Evolutionary conservation across 2,113 vertebrate genomes (phyloP), one percentile per base, ranked within the genome.

Genomic region (Maylandia zebra): DNA sequence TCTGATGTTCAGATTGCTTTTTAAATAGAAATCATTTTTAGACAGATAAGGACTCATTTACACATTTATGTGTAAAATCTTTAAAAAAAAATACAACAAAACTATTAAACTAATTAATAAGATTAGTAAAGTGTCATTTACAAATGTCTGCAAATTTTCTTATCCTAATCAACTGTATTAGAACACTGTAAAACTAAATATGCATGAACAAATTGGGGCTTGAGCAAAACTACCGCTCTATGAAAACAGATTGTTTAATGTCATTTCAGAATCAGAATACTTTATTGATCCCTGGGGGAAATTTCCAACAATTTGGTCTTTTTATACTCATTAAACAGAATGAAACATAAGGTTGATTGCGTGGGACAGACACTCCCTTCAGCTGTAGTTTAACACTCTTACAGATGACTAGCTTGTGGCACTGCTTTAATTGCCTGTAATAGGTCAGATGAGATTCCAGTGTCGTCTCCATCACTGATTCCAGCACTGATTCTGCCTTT

Each of bases 401-500:
- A 52, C 10, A 61, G 4, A 41, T 61, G 9, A 52, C 30, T 69
- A 38, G n/a, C 13, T 48, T 83, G 38, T 52, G 41, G 19, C 24
- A 13, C 19, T 30, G 30, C 30, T 89, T 84, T 56, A 64, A 88
- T 76, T 80, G 36, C 14, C 83, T 64, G 14, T 84, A 88, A 84
- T 38, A n/a, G 38, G 22, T 71, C 71, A 50, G 53, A 88, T 69
- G 56, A 57, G 48, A 69, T 83, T 87, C 50, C 71, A 83, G 27
- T 7, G 38, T 71, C 57, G 7, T 22, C 82, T 69, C 64, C 36
- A 82, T 76, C 83, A 86, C 53, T 48, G 53, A 78, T 86, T 24
- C 82, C 69, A 55, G 19, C 32, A 13, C 61, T 52, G 83, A 91
- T 61, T 85, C 83, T 83, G 90, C 85, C 83, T 89, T 90, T 64